Percentiles rank a stretch among this genome's conserved stretches.
Evolutionary conservation across 2,888 invertebrate species (phyloP).

Genomic region (Cistogaster globosa): DNA sequence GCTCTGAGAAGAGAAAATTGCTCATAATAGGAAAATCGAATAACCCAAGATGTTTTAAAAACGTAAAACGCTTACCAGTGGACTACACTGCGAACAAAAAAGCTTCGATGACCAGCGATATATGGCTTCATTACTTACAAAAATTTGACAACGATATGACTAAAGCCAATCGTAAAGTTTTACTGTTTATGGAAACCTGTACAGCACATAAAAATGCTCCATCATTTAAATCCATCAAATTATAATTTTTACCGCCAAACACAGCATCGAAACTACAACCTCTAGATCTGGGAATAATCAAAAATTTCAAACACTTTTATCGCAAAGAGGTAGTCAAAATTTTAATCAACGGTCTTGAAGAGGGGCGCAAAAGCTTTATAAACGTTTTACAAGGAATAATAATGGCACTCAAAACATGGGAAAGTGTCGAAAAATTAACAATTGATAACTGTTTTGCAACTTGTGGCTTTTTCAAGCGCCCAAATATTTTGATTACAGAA

Average conservation of each 20-base stretch:
- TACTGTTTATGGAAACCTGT: too few relatives aligned
- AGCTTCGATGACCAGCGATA: neutral
- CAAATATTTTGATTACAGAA: slow-evolving; percentile 24
- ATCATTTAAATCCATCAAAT: too few relatives aligned
- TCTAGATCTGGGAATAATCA: too few relatives aligned
- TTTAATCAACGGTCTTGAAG: slow-evolving; percentile 11
- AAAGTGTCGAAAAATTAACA: neutral
- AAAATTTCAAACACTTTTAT: too few relatives aligned
- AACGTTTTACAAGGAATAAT: slow-evolving; percentile 14
- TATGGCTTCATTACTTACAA: too few relatives aligned
- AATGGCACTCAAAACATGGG: neutral
- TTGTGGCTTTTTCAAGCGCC: slow-evolving; percentile 4
- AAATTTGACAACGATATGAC: too few relatives aligned
- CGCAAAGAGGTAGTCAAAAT: too few relatives aligned
- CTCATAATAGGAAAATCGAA: slow-evolving; percentile 8
- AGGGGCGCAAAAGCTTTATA: slow-evolving; percentile 1
- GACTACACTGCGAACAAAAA: slow-evolving; percentile 24
- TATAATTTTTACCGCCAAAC: too few relatives aligned
- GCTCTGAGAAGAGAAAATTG: too few relatives aligned
- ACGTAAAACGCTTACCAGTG: neutral
- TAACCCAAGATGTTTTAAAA: slow-evolving; percentile 25
- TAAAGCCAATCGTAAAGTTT: too few relatives aligned
- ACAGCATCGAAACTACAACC: too few relatives aligned
- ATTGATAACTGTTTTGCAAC: slow-evolving; percentile 3
- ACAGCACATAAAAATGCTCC: too few relatives aligned